These are phyloP conservation scores for Marmota flaviventris DNA, from an alignment of 2,113 vertebrate genomes.

Conservation along the genomic window DNA sequence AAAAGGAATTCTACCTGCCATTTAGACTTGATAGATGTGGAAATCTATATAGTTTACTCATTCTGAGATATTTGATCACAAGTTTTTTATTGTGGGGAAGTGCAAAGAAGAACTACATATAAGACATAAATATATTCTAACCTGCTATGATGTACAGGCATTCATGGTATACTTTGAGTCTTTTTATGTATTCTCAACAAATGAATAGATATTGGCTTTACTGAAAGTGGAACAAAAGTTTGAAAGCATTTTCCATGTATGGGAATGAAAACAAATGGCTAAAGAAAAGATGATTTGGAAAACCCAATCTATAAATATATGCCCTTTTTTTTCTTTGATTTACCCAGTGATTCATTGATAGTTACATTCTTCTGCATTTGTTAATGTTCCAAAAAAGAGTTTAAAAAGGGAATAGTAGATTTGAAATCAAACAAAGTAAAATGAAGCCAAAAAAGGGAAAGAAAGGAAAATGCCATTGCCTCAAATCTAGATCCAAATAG, in stretches of 20 bases:
- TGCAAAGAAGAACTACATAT: not conserved
- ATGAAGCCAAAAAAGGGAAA: not conserved
- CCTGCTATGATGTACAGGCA: not conserved
- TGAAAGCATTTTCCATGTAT: not conserved
- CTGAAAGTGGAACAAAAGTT: not conserved
- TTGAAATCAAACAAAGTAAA: not conserved
- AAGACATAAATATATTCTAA: not conserved
- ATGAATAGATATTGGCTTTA: constrained; percentile 15
- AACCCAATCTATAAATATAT: not conserved
- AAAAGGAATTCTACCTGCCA: not conserved
- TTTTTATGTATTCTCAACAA: constrained; percentile 31
- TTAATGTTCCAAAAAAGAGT: not conserved
- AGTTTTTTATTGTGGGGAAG: fast-evolving
- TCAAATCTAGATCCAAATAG: not conserved
- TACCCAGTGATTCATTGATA: not conserved
- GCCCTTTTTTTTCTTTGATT: not conserved
- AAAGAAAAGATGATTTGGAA: not conserved
- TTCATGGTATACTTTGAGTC: not conserved
- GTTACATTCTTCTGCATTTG: not conserved
- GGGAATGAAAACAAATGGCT: not conserved
- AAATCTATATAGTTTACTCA: not conserved
- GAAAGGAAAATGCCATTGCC: not conserved
- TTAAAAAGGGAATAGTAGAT: not conserved
- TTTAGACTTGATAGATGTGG: not conserved
- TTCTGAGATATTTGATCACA: not conserved